Percentiles rank a stretch among this genome's conserved stretches.
Conservation (phyloP, 2,797 vertebrate species). For the Stomatorhinus walkeri region DNA sequence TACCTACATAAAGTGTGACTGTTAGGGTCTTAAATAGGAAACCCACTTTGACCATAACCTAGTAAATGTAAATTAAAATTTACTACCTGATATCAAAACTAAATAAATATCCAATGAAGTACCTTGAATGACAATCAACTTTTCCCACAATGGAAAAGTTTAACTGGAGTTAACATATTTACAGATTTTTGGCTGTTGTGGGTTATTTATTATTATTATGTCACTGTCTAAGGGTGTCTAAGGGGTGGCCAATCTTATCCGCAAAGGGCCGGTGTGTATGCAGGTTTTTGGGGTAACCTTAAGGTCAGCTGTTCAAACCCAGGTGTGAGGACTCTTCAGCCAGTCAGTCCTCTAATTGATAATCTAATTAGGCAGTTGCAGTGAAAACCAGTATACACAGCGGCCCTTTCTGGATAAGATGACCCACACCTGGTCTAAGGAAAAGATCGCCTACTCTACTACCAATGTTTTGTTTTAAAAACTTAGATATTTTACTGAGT, state of each 20-base stretch:
- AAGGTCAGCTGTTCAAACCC: background rate
- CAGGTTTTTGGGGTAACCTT: background rate
- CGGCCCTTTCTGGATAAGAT: background rate
- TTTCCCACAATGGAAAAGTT: background rate
- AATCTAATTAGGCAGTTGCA: background rate
- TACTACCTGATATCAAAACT: background rate
- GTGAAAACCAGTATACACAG: background rate
- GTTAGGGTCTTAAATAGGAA: background rate
- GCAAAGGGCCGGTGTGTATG: background rate
- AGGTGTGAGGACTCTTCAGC: background rate
- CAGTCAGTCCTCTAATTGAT: background rate
- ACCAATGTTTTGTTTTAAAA: background rate
- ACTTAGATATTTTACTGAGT: background rate
- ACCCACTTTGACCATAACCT: background rate
- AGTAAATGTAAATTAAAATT: background rate
- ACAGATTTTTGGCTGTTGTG: background rate
- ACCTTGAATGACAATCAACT: background rate
- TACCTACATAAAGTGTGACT: background rate
- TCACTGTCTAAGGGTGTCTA: background rate
- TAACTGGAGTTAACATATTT: background rate
- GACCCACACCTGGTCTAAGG: background rate
- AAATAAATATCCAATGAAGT: background rate
- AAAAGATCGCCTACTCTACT: background rate
- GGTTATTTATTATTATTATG: background rate
- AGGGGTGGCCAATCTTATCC: background rate